These are phyloP conservation scores for Pollenia griseotomentosa DNA, from an alignment of 2,888 invertebrate species.

Conservation along the genomic window DNA sequence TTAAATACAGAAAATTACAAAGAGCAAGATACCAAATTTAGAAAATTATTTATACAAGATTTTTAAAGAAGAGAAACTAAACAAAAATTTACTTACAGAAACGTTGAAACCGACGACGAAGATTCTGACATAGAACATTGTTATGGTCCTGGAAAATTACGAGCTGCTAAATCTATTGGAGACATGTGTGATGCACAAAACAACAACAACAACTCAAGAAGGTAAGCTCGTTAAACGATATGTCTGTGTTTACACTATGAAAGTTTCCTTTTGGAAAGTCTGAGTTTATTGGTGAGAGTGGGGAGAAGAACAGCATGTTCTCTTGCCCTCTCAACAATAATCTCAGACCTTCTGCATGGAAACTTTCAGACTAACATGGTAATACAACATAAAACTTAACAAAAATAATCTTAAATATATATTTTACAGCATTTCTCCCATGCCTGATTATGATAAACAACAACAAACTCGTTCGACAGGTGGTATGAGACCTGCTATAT, in stretches of 20 bases:
- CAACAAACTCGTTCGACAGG: constrained; percentile 68
- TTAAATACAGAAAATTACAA: not conserved
- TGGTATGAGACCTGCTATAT: constrained; percentile 88
- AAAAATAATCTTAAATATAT: not conserved
- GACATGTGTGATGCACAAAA: constrained; percentile 87
- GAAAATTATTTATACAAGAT: too few species aligned
- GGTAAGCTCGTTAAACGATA: constrained; percentile 70
- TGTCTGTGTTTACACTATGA: too few species aligned
- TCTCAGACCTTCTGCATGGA: not conserved
- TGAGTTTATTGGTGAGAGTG: too few species aligned
- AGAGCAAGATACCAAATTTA: not conserved
- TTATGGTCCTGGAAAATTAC: constrained; percentile 87
- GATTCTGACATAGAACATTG: constrained; percentile 87
- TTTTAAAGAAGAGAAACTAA: not conserved
- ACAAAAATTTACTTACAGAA: constrained; percentile 67
- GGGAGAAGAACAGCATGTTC: too few species aligned
- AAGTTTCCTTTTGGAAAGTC: too few species aligned
- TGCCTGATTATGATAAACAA: constrained; percentile 77
- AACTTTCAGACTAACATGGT: not conserved
- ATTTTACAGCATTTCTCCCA: constrained; percentile 78
- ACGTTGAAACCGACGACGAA: constrained; percentile 85
- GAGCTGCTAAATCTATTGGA: constrained; percentile 88
- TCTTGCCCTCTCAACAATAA: not conserved
- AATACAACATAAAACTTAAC: not conserved
- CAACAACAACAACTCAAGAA: constrained; percentile 77